Conservation (phyloP, 2,888 invertebrate species). For the Chouioia cunea region DNA sequence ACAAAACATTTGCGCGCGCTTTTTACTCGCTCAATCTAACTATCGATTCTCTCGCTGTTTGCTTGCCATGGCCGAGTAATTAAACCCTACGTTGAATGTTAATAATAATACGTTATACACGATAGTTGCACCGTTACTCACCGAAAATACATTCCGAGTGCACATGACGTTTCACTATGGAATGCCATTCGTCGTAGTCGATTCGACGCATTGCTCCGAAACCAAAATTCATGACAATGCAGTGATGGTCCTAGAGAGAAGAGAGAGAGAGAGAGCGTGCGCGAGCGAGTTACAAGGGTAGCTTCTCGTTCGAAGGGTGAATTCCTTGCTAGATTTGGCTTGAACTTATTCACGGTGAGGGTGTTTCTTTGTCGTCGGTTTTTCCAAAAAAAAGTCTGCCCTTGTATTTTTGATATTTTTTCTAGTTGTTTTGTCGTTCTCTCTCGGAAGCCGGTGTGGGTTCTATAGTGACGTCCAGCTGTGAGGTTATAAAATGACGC, state of each 20-base stretch:
- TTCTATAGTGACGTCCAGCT: not conserved
- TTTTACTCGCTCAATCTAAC: too few species aligned
- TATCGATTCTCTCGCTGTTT: too few species aligned
- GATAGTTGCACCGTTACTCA: too few species aligned
- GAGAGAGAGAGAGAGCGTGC: too few species aligned
- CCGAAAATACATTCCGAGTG: not conserved
- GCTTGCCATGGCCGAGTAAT: too few species aligned
- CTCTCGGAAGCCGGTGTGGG: not conserved
- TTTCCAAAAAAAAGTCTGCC: not conserved
- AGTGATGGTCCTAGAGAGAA: not conserved
- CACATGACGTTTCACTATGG: not conserved
- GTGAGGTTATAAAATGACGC: constrained; percentile 23
- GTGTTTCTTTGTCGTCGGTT: not conserved
- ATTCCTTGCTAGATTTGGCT: constrained; percentile 17
- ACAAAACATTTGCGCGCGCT: too few species aligned
- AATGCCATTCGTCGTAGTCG: not conserved
- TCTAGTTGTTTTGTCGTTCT: not conserved
- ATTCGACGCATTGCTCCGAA: not conserved
- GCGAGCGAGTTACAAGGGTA: too few species aligned
- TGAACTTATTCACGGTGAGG: too few species aligned
- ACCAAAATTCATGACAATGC: not conserved
- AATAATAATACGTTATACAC: too few species aligned
- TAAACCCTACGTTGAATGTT: too few species aligned
- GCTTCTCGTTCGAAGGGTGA: constrained; percentile 34
- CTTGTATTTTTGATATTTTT: not conserved